Base-by-base conservation (phyloP, 2,888 invertebrate genomes). In the Trichopria drosophilae region DNA sequence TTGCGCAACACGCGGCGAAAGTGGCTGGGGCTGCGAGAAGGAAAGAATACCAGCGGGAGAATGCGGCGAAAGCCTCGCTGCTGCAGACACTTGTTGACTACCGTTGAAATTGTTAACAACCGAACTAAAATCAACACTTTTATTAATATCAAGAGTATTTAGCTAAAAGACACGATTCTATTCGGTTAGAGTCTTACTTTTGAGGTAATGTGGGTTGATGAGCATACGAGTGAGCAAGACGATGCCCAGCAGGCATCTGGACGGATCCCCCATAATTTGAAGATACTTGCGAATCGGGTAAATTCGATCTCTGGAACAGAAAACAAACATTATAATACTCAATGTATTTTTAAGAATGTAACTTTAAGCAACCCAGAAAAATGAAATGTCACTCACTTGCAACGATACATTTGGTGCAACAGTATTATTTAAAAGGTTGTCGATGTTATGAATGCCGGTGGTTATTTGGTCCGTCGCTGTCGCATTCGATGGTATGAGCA, bases 371-470 rank as follows among this genome's bases (percentile, higher is more conserved):
- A 41, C 22, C 6, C 13, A 10, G 9, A 22, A n/a, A 31, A 2
- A 26, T 28, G 10, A 18, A 37, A 26, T 26, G n/a, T 26, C 10
- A 29, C 39, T 59, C 66, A 81, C 78, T 74, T 90, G 88, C 59
- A 94, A 80, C 54, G 93, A 86, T 44, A 95, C 94, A 76, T 95
- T 95, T 42, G 91, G 91, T 46, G 93, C 91, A 57, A 91, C 90
- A 37, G 87, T 87, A 65, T 88, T 88, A 71, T 88, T 90, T 67
- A 93, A 81, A 62, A 95, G 81, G 55, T 88, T 90, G 71, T 87
- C 90, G 66, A 94, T 90, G 67, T 89, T 92, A 58, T 82, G 81
- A 61, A 83, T 77, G 42, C 77, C 78, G 31, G 80, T 75, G 53
- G 78, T 76, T 55, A 80, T 77, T 69, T 81, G 80, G 61, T 80